Base-by-base conservation (phyloP, 1,140 invertebrate species). In the Cotesia chilonis region DNA sequence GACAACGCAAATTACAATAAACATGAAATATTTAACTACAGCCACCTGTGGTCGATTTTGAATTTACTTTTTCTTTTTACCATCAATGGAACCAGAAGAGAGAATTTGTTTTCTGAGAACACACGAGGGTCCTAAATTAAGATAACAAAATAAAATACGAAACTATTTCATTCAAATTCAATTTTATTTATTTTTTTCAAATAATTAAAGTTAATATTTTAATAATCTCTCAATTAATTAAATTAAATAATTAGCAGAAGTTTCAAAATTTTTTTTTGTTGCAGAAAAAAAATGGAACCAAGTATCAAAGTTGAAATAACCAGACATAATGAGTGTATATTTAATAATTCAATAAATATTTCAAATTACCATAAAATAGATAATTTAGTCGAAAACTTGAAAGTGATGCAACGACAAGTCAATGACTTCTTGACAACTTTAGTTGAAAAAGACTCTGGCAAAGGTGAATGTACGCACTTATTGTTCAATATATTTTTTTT, bases 381-480 rank as follows among this genome's bases (percentile, higher is more conserved):
- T 10, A 65, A 20, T 0, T 74, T 86, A 38, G 75, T 78, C 7
- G 52, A 7, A 4, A 78, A 68, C 64, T 74, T 86, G 35, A 81
- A 77, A 60, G 71, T 76, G 0, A 72, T 77, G 1, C 84, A 82
- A 59, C 55, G 73, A 35, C 76, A 68, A 63, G 76, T 80, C 51
- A 86, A 86, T 68, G 73, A 81, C 63, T 78, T 80, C 65, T 69
- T 83, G 10, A 75, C 76, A 20, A 71, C 37, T 38, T 55, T 76
- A 7, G 66, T 76, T 4, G 60, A 76, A 3, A 28, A 47, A 6
- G 54, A 54, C 12, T 37, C 35, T 2, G 7, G 38, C 12, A 57
- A 57, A 55, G 52, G 61, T 71, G 63, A 66, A 54, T 41, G 68
- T 17, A 70, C 36, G n/a, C 37, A 38, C n/a, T 28, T 12, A 38